A percentile compares a stretch with the other conserved stretches of the same genome.
Evolutionary conservation across 2,113 vertebrate genomes (phyloP).

Genomic region (Tenrec ecaudatus): DNA sequence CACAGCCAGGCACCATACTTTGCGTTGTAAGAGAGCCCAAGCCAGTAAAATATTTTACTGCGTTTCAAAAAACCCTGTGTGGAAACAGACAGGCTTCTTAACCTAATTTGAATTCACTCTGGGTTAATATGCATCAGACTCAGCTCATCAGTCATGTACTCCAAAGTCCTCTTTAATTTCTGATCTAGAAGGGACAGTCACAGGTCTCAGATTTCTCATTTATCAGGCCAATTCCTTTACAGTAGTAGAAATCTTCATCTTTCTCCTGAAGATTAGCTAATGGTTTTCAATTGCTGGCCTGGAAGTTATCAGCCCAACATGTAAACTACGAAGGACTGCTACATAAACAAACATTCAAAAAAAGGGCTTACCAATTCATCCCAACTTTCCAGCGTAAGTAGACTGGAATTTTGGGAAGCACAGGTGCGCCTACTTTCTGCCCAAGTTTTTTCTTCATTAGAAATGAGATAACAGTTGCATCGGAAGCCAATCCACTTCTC

Average conservation of each 20-base stretch:
- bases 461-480: slow-evolving; percentile 75
- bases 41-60: background rate
- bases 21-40: background rate
- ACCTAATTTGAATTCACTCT: background rate
- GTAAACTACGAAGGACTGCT: too few species aligned
- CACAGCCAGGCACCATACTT: background rate
- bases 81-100: background rate
- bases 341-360: too few species aligned
- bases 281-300: too few species aligned
- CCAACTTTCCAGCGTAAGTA: background rate
- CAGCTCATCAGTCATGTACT: background rate
- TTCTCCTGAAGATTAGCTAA: too few species aligned
- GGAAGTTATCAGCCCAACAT: too few species aligned
- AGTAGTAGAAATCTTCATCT: too few species aligned
- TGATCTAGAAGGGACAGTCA: background rate
- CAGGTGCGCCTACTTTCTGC: slow-evolving; percentile 54
- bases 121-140: background rate
- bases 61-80: background rate
- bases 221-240: background rate
- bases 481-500: slow-evolving; percentile 50
- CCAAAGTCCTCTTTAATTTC: background rate
- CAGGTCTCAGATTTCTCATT: background rate
- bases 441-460: slow-evolving; percentile 4
- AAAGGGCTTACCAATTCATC: slow-evolving; percentile 68
- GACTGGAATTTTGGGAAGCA: slow-evolving; percentile 63